These are phyloP conservation scores for Lepidurus apus DNA, from an alignment of 1,140 invertebrate species.

Conservation along the genomic window DNA sequence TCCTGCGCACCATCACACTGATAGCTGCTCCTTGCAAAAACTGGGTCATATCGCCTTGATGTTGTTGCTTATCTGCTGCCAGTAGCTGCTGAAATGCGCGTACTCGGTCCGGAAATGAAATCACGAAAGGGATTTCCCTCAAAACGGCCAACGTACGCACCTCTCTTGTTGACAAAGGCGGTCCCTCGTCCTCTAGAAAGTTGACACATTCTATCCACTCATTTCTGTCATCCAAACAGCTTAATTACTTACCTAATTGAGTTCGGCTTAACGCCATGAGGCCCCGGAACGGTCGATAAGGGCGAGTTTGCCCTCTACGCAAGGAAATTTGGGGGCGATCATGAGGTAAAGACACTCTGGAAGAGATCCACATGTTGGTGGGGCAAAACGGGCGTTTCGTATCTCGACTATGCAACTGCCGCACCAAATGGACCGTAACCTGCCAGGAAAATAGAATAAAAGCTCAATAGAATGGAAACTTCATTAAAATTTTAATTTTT, in stretches of 20 bases:
- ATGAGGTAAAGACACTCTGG: slow-evolving; percentile 57
- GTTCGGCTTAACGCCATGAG: slow-evolving; percentile 25
- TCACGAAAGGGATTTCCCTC: slow-evolving; percentile 86
- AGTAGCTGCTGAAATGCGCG: slow-evolving; percentile 73
- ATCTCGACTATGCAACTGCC: slow-evolving; percentile 77
- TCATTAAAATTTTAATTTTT: neutral
- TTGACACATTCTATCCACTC: neutral
- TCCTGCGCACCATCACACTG: slow-evolving; percentile 73
- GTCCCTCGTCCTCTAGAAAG: slow-evolving; percentile 57
- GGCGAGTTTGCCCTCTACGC: slow-evolving; percentile 13
- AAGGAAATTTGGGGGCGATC: slow-evolving; percentile 36
- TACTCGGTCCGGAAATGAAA: slow-evolving; percentile 83
- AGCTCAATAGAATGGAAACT: slow-evolving; percentile 26
- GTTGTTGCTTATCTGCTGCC: slow-evolving; percentile 62
- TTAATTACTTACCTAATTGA: slow-evolving; percentile 28
- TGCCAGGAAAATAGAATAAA: slow-evolving; percentile 43
- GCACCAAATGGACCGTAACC: slow-evolving; percentile 63
- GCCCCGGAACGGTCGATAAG: slow-evolving; percentile 28
- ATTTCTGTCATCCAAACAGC: too few species aligned
- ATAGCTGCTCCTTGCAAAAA: slow-evolving; percentile 71
- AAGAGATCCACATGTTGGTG: slow-evolving; percentile 67
- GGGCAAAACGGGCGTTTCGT: slow-evolving; percentile 69
- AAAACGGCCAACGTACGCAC: slow-evolving; percentile 79
- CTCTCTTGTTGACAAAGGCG: slow-evolving; percentile 76
- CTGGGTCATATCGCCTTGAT: slow-evolving; percentile 64